phyloP scores from a whole-genome alignment of 2,888 invertebrate species.

The Amiota mariae region DNA sequence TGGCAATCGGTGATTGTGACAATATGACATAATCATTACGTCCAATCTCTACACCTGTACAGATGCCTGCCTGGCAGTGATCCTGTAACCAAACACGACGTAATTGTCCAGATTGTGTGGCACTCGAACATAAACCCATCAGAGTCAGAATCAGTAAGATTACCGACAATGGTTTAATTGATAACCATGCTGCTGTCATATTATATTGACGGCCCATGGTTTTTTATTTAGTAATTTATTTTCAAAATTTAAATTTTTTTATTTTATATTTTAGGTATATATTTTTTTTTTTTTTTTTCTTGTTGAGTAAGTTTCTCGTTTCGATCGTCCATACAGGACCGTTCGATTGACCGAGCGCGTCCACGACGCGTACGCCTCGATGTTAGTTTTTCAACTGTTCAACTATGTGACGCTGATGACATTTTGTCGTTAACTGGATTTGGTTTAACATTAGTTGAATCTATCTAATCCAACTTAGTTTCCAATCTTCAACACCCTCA shows the following conservation, averaged over 20 bases:
- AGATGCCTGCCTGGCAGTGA: conserved; percentile 67
- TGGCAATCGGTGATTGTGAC: conserved; percentile 65
- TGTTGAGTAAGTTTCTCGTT: background rate
- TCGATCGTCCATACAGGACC: background rate
- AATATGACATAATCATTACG: conserved; percentile 70
- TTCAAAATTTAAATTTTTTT: background rate
- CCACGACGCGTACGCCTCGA: conserved; percentile 63
- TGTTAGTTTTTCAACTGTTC: conserved; percentile 60
- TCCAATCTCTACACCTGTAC: conserved; percentile 63
- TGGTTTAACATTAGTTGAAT: background rate
- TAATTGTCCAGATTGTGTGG: conserved; percentile 55
- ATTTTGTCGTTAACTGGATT: background rate
- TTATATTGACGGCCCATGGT: too few species aligned
- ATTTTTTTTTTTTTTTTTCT: too few species aligned
- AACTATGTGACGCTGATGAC: conserved; percentile 10
- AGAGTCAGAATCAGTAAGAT: conserved; percentile 24
- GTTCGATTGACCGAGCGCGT: conserved; percentile 47
- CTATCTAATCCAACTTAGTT: background rate
- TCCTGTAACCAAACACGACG: conserved; percentile 72
- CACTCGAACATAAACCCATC: background rate
- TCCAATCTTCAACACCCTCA: background rate
- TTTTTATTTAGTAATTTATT: background rate
- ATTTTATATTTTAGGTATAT: background rate
- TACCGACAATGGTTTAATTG: background rate
- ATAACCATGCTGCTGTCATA: background rate